These are phyloP conservation scores for Protonemura montana DNA, from an alignment of 2,888 invertebrate species.

Conservation along the genomic window DNA sequence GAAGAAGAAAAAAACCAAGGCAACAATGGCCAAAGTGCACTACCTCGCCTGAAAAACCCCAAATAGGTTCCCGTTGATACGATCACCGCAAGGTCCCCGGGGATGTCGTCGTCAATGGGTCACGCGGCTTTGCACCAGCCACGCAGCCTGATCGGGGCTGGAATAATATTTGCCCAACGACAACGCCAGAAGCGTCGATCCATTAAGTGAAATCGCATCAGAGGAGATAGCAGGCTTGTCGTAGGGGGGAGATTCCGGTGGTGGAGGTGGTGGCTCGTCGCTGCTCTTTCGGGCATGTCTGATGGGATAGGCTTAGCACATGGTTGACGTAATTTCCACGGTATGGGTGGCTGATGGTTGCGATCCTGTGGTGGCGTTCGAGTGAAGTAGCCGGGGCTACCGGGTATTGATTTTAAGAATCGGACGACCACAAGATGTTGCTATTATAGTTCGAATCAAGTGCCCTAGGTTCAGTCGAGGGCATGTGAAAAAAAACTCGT, in stretches of 20 bases:
- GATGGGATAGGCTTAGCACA: constrained; percentile 15
- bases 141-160: not conserved
- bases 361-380: not conserved
- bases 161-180: constrained; percentile 20
- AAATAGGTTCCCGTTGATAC: not conserved
- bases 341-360: constrained; percentile 19
- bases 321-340: constrained; percentile 8
- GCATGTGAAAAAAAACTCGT: not conserved
- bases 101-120: not conserved
- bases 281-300: constrained; percentile 10
- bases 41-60: not conserved
- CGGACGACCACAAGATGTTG: not conserved
- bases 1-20: not conserved
- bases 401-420: not conserved
- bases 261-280: not conserved
- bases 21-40: not conserved
- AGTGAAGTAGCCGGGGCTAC: not conserved
- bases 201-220: constrained; percentile 17
- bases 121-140: not conserved
- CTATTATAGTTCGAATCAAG: not conserved
- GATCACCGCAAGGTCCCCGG: not conserved
- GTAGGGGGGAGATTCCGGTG: not conserved
- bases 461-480: not conserved
- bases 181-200: not conserved
- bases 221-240: not conserved